Percentiles rank a stretch among this genome's conserved stretches.
These are phyloP conservation scores for Myiozetetes cayanensis DNA, from an alignment of 2,113 vertebrate genomes.

Conservation along the genomic window DNA sequence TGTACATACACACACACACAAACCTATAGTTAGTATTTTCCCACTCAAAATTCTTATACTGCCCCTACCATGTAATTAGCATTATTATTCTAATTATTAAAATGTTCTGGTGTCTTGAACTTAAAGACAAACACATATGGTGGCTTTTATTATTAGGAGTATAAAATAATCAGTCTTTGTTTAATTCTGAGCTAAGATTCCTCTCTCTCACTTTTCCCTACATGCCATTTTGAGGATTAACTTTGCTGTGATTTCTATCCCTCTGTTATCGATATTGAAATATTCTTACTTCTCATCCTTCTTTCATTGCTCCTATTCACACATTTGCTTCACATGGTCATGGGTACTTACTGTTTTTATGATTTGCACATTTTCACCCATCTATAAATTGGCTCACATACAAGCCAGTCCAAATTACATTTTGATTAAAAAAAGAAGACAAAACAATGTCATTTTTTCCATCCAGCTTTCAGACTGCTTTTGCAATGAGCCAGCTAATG, in stretches of 20 bases:
- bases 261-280: background rate
- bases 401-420: background rate
- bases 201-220: background rate
- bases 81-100: background rate
- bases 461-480: background rate
- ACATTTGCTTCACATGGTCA: background rate
- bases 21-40: background rate
- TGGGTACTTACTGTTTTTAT: background rate
- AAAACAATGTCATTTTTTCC: background rate
- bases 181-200: background rate
- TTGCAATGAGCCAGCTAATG: background rate
- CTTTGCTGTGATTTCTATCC: background rate
- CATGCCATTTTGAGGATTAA: background rate
- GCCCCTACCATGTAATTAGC: background rate
- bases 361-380: background rate
- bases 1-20: accelerated
- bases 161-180: background rate
- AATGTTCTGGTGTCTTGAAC: background rate
- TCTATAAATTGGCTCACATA: background rate
- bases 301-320: slow-evolving; percentile 8
- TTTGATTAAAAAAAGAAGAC: background rate
- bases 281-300: background rate
- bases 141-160: background rate
- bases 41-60: background rate
- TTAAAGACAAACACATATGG: background rate